Base-by-base conservation (phyloP, 2,797 vertebrate species). In the Labeo calbasu region DNA sequence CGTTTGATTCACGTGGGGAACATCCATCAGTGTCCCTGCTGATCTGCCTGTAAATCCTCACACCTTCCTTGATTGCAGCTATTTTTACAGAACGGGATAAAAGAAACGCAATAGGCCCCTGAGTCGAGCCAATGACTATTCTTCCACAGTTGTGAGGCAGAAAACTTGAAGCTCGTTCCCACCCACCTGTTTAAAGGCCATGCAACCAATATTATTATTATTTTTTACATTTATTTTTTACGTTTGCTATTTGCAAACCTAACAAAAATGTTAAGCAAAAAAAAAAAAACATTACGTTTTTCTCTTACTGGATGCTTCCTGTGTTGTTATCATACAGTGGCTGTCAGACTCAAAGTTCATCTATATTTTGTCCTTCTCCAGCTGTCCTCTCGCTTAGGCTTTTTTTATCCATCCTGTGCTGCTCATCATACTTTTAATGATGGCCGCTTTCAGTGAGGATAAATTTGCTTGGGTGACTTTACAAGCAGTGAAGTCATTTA, bases 21-120 rank as follows among this genome's bases (percentile, higher is more conserved):
- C 55, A 82, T 87, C 48, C 40, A 82, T 59, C 86, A 85, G 72
- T 85, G 76, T 84, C 48, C 48, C 66, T 63, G 36, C 13, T 82
- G 69, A 86, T 85, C 72, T 88, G 57, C 76, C 81, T 83, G 84
- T 87, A 86, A 89, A 86, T 81, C 83, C 73, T 88, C 84, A 84
- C 83, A 84, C 86, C 66, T 84, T 88, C 76, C 86, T 87, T 87
- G 72, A 88, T 89, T 86, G 80, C 84, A 61, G 73, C 87, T 89
- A 88, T 90, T 88, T 88, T 89, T 88, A 79, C 66, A 61, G 77
- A 77, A 77, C 9, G 63, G 59, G 40, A 65, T 83, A 48, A 57
- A 77, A 77, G 87, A 84, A 86, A 91, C 55, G 40, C 19, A 82
- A 90, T 86, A 84, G 77, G 82, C 61, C 65, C 48, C 68, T 12